Percentiles rank a stretch among this genome's conserved stretches.
Evolutionary conservation across 2,797 vertebrate species (phyloP).

Genomic region (Sebastes oblongus): DNA sequence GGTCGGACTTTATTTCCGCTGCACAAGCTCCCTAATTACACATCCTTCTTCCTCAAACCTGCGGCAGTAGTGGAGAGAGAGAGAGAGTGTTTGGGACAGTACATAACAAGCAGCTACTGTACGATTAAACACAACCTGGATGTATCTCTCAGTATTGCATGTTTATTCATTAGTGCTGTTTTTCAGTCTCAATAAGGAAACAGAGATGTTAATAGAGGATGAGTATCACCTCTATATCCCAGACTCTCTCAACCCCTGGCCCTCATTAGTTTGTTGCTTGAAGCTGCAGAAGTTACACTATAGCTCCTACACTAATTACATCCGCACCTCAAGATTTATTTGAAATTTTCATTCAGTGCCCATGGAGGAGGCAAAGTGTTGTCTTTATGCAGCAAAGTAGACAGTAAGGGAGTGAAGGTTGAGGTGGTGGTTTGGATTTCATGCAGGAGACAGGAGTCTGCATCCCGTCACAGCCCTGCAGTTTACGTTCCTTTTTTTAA

Average conservation of each 20-base stretch:
- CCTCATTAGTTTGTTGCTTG: conserved; percentile 51
- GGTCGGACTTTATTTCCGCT: conserved; percentile 45
- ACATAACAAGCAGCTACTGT: conserved; percentile 24
- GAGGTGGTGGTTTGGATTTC: background rate
- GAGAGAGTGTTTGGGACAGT: conserved; percentile 6
- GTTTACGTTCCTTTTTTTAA: no score
- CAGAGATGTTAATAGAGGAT: conserved; percentile 23
- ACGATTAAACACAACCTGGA: conserved; percentile 35
- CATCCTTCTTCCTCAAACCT: conserved; percentile 15
- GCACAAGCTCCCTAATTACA: conserved; percentile 44
- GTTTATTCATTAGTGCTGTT: conserved; percentile 37
- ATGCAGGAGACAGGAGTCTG: background rate
- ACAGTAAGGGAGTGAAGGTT: background rate
- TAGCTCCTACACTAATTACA: conserved; percentile 19
- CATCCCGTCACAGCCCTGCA: background rate
- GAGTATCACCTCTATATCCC: conserved; percentile 14
- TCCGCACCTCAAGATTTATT: background rate
- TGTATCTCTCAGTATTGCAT: background rate
- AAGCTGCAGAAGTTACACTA: conserved; percentile 14
- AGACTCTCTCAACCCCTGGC: conserved; percentile 9
- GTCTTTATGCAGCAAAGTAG: background rate
- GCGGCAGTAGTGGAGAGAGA: background rate
- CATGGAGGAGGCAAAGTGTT: background rate
- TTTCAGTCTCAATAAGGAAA: conserved; percentile 21
- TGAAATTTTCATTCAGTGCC: background rate